phyloP scores from a whole-genome alignment of 2,797 vertebrate species.

The Muscicapa comitata region DNA sequence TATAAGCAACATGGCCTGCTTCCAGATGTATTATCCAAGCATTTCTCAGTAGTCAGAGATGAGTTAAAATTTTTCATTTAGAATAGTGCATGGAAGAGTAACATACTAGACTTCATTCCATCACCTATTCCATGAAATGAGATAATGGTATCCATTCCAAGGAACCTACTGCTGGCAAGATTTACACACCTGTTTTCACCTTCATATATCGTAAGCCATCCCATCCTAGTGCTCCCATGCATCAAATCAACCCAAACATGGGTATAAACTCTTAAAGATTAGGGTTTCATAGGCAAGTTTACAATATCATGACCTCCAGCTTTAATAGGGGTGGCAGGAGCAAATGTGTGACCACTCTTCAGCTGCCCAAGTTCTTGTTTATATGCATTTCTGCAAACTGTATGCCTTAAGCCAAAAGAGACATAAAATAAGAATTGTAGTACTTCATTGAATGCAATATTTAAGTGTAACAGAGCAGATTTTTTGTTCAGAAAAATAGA shows the following conservation, averaged over 20 bases:
- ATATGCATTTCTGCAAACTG: background rate
- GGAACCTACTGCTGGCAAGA: background rate
- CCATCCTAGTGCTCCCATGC: background rate
- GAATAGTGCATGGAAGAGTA: background rate
- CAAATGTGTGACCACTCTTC: background rate
- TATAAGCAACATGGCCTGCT: background rate
- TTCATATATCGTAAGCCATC: background rate
- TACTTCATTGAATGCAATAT: background rate
- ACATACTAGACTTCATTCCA: background rate
- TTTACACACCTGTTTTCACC: rapidly evolving
- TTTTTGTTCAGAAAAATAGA: background rate
- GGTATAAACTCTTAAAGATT: background rate
- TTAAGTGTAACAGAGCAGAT: background rate
- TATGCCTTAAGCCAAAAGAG: background rate
- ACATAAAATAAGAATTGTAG: background rate
- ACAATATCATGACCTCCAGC: background rate
- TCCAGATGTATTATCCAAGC: background rate
- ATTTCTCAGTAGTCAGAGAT: background rate
- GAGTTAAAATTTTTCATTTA: background rate
- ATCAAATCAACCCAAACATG: background rate
- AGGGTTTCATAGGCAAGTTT: background rate
- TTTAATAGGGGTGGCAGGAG: background rate
- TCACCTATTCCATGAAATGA: background rate
- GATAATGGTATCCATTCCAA: background rate
- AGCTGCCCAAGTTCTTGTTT: background rate